Conservation (phyloP, 2,888 invertebrate genomes). For the Rotaria sp. region DNA sequence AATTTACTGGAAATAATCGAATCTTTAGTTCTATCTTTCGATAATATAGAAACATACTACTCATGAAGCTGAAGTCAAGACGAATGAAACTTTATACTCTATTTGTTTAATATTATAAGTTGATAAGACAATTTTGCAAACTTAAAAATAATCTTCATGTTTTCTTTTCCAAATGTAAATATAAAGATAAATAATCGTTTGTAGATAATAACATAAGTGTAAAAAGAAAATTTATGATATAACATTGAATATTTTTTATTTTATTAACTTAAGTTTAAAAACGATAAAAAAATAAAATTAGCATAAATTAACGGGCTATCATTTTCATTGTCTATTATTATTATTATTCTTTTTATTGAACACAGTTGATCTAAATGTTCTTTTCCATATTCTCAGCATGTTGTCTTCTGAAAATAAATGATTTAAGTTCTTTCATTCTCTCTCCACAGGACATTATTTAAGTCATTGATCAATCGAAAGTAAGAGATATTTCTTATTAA, state of each 20-base stretch:
- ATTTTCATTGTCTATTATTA: not conserved
- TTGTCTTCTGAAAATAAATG: not conserved
- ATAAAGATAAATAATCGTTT: not conserved
- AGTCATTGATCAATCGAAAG: not conserved
- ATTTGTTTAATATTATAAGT: not conserved
- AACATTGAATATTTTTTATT: not conserved
- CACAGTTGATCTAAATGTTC: not conserved
- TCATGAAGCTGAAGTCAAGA: too few species aligned
- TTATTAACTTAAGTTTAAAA: too few species aligned
- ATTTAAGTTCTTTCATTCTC: not conserved
- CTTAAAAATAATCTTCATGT: not conserved
- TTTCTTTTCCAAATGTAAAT: too few species aligned
- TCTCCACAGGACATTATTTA: not conserved
- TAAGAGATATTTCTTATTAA: not conserved
- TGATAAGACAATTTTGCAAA: not conserved
- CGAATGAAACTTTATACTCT: not conserved
- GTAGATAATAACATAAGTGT: not conserved
- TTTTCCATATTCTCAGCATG: not conserved
- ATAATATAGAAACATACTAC: not conserved
- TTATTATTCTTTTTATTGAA: not conserved
- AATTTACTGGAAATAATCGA: too few species aligned
- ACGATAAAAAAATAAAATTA: not conserved
- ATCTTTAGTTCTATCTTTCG: too few species aligned
- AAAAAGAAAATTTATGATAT: not conserved
- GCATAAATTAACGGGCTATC: not conserved